Evolutionary conservation across 2,797 vertebrate species (phyloP).

Genomic region (Notoglanidium macrostoma): DNA sequence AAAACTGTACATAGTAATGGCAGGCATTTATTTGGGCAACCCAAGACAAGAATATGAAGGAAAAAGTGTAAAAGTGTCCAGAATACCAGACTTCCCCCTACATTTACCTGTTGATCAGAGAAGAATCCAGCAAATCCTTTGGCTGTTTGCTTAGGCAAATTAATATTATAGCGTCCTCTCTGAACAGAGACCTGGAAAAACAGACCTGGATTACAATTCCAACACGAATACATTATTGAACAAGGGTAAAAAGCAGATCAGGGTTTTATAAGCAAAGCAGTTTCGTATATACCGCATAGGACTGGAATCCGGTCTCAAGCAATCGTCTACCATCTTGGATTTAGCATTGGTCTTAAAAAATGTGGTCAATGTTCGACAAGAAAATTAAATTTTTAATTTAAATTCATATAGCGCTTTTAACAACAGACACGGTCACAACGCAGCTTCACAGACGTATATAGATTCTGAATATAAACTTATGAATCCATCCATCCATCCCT

Average conservation of each 20-base stretch:
- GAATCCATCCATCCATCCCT: too few species aligned
- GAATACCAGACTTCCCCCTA: background rate
- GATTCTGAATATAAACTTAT: too few species aligned
- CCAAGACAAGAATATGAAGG: background rate
- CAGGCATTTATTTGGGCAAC: background rate
- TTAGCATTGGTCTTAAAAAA: background rate
- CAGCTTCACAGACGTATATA: too few species aligned
- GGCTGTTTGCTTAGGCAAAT: background rate
- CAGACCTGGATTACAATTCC: background rate
- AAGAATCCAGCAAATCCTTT: background rate
- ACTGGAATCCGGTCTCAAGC: background rate
- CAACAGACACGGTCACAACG: too few species aligned
- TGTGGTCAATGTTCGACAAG: background rate
- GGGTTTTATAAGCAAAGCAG: too few species aligned
- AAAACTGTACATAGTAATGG: too few species aligned
- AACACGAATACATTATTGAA: background rate
- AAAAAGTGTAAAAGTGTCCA: background rate
- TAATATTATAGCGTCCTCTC: slow-evolving; percentile 46
- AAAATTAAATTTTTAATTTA: background rate
- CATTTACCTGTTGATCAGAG: background rate
- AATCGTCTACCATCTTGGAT: background rate
- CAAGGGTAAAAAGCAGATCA: background rate
- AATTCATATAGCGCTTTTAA: too few species aligned
- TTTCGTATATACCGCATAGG: background rate
- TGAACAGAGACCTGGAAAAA: slow-evolving; percentile 66